phyloP scores from a whole-genome alignment of 2,797 vertebrate species.

The Enteromius anoplus region DNA sequence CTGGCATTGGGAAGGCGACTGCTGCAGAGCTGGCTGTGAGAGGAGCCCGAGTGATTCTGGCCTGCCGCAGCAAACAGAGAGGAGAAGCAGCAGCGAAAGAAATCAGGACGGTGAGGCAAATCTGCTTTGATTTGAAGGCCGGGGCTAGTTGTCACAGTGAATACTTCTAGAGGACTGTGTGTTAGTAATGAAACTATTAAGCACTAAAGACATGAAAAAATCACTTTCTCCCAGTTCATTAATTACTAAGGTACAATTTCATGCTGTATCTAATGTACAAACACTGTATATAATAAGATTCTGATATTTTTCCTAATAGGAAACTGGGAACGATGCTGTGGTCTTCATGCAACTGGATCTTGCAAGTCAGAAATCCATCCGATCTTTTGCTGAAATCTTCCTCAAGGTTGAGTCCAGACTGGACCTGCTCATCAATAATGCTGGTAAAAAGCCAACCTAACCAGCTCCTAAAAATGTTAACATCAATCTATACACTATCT shows the following conservation, averaged over 20 bases:
- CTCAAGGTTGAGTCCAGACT: conserved; percentile 40
- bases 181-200: neutral
- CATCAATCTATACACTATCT: neutral
- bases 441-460: conserved; percentile 29
- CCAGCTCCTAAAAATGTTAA: neutral
- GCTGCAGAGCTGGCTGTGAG: conserved; percentile 26
- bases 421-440: conserved; percentile 53
- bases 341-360: conserved; percentile 50
- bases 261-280: neutral
- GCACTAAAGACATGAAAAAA: no score
- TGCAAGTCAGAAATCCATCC: conserved; percentile 40
- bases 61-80: conserved; percentile 48
- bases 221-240: neutral
- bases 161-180: neutral
- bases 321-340: conserved; percentile 39
- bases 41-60: conserved; percentile 45
- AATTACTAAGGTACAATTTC: neutral
- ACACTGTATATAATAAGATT: neutral
- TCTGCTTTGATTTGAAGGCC: neutral
- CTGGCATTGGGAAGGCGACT: conserved; percentile 49
- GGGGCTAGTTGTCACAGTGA: neutral
- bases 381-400: conserved; percentile 39
- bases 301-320: conserved; percentile 1
- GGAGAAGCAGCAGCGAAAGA: conserved; percentile 41
- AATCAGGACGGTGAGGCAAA: conserved; percentile 18